These are phyloP conservation scores for Mellilla xanthometata DNA, from an alignment of 2,888 invertebrate genomes.

Conservation along the genomic window DNA sequence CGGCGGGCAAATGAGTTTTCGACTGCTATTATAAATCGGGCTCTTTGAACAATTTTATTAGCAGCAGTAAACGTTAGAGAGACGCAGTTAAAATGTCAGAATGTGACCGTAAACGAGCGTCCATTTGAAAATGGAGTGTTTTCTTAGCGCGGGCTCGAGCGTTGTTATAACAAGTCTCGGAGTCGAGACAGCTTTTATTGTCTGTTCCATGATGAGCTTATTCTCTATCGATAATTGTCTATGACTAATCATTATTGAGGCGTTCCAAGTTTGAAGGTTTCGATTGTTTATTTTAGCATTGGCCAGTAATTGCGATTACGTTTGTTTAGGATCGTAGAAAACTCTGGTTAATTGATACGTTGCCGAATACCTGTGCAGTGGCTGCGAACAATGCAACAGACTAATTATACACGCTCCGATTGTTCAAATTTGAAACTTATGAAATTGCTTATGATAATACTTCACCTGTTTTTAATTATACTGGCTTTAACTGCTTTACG, in stretches of 20 bases:
- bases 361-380: slow-evolving; percentile 75
- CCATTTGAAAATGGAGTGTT: slow-evolving; percentile 74
- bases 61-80: slow-evolving; percentile 68
- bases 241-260: slow-evolving; percentile 69
- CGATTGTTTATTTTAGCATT: slow-evolving; percentile 64
- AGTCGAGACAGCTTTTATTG: slow-evolving; percentile 56
- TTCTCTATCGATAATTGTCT: slow-evolving; percentile 54
- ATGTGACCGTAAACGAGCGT: slow-evolving; percentile 73
- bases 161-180: slow-evolving; percentile 66
- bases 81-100: slow-evolving; percentile 77
- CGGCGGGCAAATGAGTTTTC: slow-evolving; percentile 53
- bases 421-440: slow-evolving; percentile 78
- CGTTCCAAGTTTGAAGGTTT: slow-evolving; percentile 18
- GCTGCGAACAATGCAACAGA: slow-evolving; percentile 71
- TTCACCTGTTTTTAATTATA: slow-evolving; percentile 25
- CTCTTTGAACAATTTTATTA: slow-evolving; percentile 74
- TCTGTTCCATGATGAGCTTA: slow-evolving; percentile 76
- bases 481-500: slow-evolving; percentile 23
- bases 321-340: slow-evolving; percentile 73
- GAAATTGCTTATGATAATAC: slow-evolving; percentile 55
- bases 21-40: slow-evolving; percentile 63
- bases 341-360: slow-evolving; percentile 66
- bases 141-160: slow-evolving; percentile 60
- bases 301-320: slow-evolving; percentile 46
- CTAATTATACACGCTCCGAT: slow-evolving; percentile 74